phyloP scores from a whole-genome alignment of 2,888 invertebrate species.

The Blomia tropicalis region DNA sequence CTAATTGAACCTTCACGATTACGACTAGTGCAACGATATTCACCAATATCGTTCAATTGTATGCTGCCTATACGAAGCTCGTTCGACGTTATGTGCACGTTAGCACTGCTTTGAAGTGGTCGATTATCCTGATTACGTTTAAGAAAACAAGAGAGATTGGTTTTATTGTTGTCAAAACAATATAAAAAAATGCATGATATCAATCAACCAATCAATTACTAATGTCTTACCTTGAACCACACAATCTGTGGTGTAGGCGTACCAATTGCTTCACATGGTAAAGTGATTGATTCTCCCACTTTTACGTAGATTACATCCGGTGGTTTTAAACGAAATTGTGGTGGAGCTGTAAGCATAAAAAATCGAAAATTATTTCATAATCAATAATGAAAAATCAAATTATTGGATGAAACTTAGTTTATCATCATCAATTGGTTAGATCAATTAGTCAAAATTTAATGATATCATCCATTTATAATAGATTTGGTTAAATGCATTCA shows the following conservation, averaged over 20 bases:
- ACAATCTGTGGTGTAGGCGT: slow-evolving; percentile 81
- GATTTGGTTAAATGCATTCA: too few species aligned
- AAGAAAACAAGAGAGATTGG: too few species aligned
- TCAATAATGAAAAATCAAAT: not conserved
- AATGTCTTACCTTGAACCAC: slow-evolving; percentile 61
- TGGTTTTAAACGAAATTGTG: slow-evolving; percentile 82
- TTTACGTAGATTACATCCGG: slow-evolving; percentile 92
- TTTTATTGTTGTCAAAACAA: not conserved
- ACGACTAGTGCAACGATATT: slow-evolving; percentile 86
- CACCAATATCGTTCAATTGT: slow-evolving; percentile 76
- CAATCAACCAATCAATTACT: not conserved
- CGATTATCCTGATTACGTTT: slow-evolving; percentile 57
- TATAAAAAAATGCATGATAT: too few species aligned
- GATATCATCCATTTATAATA: too few species aligned
- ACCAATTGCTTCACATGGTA: slow-evolving; percentile 90
- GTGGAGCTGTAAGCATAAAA: slow-evolving; percentile 54
- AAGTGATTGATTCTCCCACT: slow-evolving; percentile 83
- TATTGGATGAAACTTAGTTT: too few species aligned
- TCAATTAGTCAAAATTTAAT: too few species aligned
- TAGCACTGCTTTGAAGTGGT: slow-evolving; percentile 71
- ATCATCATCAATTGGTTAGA: too few species aligned
- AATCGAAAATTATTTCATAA: not conserved
- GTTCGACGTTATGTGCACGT: slow-evolving; percentile 75
- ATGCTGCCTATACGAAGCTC: slow-evolving; percentile 82
- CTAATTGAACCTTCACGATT: slow-evolving; percentile 91